phyloP scores from a whole-genome alignment of 2,888 invertebrate genomes.

The Bembecia ichneumoniformis region DNA sequence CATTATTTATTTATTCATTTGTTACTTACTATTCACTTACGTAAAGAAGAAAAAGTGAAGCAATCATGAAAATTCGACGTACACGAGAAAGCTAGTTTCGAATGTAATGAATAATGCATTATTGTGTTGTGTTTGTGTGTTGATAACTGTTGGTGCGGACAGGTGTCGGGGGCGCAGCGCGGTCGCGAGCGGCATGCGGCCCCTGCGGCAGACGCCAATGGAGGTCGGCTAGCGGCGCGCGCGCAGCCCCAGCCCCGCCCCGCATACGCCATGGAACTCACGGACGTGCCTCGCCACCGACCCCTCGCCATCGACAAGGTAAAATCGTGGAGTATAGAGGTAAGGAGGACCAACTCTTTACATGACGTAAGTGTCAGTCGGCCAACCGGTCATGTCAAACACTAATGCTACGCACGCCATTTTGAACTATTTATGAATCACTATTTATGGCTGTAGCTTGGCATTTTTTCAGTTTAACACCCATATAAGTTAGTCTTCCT shows the following conservation, averaged over 20 bases:
- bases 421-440: no score
- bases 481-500: no score
- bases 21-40: no score
- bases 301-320: constrained; percentile 85
- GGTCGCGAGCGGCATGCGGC: constrained; percentile 87
- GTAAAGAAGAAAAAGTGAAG: no score
- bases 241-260: constrained; percentile 76
- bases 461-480: no score
- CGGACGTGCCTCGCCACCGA: constrained; percentile 72
- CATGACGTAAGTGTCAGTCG: no score
- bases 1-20: no score
- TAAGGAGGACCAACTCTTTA: no score
- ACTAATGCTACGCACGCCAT: no score
- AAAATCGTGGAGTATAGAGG: no score
- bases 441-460: no score
- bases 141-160: constrained; percentile 18
- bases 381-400: no score
- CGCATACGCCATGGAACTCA: constrained; percentile 76
- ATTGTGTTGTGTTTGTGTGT: constrained; percentile 9
- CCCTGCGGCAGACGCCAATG: constrained; percentile 88
- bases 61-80: constrained; percentile 11
- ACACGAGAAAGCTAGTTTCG: constrained; percentile 33
- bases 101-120: constrained; percentile 24
- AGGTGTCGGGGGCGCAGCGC: constrained; percentile 85
- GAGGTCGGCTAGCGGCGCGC: constrained; percentile 83